Evolutionary conservation across 2,888 invertebrate species (phyloP).

Genomic region (Hydraecia micacea): DNA sequence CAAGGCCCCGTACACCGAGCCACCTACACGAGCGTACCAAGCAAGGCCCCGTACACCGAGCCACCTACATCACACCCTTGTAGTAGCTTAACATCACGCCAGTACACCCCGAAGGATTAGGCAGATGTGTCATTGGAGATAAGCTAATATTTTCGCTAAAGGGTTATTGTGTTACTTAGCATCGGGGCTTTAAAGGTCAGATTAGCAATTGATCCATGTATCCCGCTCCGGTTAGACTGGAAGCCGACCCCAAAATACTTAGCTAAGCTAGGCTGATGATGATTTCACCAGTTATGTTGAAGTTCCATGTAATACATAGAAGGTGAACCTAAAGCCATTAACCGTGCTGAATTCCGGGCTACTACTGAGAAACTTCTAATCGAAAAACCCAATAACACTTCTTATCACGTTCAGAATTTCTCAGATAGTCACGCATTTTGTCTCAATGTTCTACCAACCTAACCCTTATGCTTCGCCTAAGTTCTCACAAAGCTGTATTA

Average conservation of each 20-base stretch:
- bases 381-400: not conserved
- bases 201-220: not conserved
- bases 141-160: not conserved
- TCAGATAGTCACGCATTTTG: not conserved
- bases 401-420: not conserved
- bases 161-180: not conserved
- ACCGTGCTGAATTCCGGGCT: not conserved
- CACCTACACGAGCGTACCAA: not conserved
- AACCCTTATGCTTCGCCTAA: conserved; percentile 6
- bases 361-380: not conserved
- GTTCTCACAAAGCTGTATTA: conserved; percentile 1
- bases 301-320: not conserved
- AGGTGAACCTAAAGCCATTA: not conserved
- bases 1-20: not conserved
- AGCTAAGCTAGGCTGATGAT: not conserved
- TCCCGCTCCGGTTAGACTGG: too few relatives aligned
- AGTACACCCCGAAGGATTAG: not conserved
- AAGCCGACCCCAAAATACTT: not conserved
- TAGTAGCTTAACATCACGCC: not conserved
- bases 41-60: not conserved
- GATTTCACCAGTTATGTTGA: not conserved
- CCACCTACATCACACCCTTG: conserved; percentile 37
- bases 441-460: not conserved
- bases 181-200: not conserved
- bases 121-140: not conserved